A percentile compares a stretch with the other conserved stretches of the same genome.
phyloP scores from a whole-genome alignment of 2,113 vertebrate genomes.

The Trinectes maculatus region DNA sequence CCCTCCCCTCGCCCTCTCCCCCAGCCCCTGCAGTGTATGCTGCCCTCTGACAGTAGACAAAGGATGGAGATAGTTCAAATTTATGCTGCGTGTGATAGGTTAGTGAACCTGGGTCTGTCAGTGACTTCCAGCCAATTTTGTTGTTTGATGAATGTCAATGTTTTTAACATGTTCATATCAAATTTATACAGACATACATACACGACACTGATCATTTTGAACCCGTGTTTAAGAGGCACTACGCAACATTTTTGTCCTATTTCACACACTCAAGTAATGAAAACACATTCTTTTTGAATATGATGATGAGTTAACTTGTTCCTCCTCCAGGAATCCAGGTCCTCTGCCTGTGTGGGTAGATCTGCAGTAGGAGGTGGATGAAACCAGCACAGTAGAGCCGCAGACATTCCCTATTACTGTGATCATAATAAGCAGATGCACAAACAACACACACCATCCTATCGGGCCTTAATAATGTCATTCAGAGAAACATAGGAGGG shows the following conservation, averaged over 20 bases:
- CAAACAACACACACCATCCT: slow-evolving; percentile 42
- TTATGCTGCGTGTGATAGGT: slow-evolving; percentile 28
- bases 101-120: slow-evolving; percentile 62
- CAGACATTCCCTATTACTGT: slow-evolving; percentile 56
- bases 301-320: slow-evolving; percentile 69
- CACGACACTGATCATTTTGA: slow-evolving; percentile 1
- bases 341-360: slow-evolving; percentile 76
- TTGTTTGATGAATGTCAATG: slow-evolving; percentile 61
- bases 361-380: slow-evolving; percentile 69
- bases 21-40: slow-evolving; percentile 78
- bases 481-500: slow-evolving; percentile 65
- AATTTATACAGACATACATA: slow-evolving; percentile 20
- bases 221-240: slow-evolving; percentile 12
- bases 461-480: slow-evolving; percentile 18
- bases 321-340: slow-evolving; percentile 71
- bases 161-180: slow-evolving; percentile 57
- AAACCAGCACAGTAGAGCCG: slow-evolving; percentile 66
- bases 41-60: slow-evolving; percentile 75
- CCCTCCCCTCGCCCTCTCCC: slow-evolving; percentile 37
- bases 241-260: slow-evolving; percentile 9
- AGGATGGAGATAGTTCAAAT: slow-evolving; percentile 69
- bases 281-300: slow-evolving; percentile 10
- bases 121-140: slow-evolving; percentile 68
- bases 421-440: slow-evolving; percentile 39
- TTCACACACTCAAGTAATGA: slow-evolving; percentile 18